Conservation (phyloP, 2,888 invertebrate genomes). For the Eupithecia dodoneata region DNA sequence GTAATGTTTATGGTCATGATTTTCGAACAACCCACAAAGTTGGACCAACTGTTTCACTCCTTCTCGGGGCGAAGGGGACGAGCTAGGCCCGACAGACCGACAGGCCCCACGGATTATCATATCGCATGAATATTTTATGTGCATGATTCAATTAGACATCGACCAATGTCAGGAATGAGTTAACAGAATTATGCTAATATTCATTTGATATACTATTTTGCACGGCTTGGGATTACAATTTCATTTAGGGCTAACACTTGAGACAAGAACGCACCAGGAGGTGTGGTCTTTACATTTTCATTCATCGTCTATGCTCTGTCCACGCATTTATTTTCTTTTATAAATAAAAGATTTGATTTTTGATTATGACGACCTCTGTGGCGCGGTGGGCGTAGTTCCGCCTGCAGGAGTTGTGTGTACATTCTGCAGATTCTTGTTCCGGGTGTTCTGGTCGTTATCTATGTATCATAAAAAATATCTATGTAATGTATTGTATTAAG, state of each 20-base stretch:
- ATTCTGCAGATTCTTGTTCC: too few relatives aligned
- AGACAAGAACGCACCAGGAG: not conserved
- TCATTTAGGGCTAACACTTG: not conserved
- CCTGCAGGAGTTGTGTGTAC: too few relatives aligned
- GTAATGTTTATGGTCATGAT: not conserved
- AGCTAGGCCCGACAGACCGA: slow-evolving; percentile 13
- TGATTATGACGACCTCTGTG: too few relatives aligned
- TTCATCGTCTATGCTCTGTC: too few relatives aligned
- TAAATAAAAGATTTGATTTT: too few relatives aligned
- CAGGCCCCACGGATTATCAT: slow-evolving; percentile 71
- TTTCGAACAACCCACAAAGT: not conserved
- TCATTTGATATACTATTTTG: slow-evolving; percentile 44
- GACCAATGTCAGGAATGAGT: slow-evolving; percentile 52
- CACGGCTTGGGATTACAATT: slow-evolving; percentile 22
- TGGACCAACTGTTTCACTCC: not conserved
- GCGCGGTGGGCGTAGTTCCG: too few relatives aligned
- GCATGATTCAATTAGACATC: slow-evolving; percentile 76
- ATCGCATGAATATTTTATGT: slow-evolving; percentile 82
- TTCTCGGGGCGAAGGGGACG: slow-evolving; percentile 8
- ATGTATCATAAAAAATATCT: too few relatives aligned
- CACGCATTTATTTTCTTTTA: too few relatives aligned
- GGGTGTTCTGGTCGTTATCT: too few relatives aligned
- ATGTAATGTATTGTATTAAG: too few relatives aligned
- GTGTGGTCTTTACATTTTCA: not conserved
- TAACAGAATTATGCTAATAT: slow-evolving; percentile 56